Evolutionary conservation across 2,888 invertebrate genomes (phyloP).

Genomic region (Coleophora deauratella): DNA sequence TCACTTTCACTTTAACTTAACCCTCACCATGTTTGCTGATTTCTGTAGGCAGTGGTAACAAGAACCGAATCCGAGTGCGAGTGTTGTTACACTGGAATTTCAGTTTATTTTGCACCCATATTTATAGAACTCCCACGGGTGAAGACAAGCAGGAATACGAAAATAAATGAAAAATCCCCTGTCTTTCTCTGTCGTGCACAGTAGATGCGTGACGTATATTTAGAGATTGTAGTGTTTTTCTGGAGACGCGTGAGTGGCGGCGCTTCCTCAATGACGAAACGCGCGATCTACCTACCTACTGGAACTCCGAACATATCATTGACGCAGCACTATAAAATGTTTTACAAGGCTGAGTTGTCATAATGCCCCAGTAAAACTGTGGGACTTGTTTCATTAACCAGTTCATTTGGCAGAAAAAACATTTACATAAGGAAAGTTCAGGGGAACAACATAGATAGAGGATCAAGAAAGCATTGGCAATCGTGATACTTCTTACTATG

Average conservation of each 20-base stretch:
- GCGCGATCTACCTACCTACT: no score
- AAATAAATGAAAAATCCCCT: conserved; percentile 64
- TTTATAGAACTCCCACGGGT: conserved; percentile 57
- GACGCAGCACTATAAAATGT: no score
- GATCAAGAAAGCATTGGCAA: no score
- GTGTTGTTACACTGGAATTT: conserved; percentile 69
- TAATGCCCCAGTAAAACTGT: no score
- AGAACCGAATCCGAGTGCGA: conserved; percentile 72
- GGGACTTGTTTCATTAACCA: no score
- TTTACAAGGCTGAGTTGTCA: no score
- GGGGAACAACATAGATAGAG: no score
- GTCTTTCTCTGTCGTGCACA: conserved; percentile 44
- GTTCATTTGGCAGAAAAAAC: no score
- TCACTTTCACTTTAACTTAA: conserved; percentile 14
- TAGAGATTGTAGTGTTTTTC: conserved; percentile 15
- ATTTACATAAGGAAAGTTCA: no score
- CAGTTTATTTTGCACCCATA: conserved; percentile 58
- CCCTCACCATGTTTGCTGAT: conserved; percentile 60
- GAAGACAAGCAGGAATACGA: conserved; percentile 53
- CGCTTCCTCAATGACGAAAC: background rate
- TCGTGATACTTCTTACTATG: no score
- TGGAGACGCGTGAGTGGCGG: background rate
- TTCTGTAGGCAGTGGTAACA: conserved; percentile 60
- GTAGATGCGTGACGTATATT: conserved; percentile 28
- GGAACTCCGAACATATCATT: no score